phyloP scores from a whole-genome alignment of 1,140 invertebrate genomes.

The Pachyrhynchus sulphureomaculatus region DNA sequence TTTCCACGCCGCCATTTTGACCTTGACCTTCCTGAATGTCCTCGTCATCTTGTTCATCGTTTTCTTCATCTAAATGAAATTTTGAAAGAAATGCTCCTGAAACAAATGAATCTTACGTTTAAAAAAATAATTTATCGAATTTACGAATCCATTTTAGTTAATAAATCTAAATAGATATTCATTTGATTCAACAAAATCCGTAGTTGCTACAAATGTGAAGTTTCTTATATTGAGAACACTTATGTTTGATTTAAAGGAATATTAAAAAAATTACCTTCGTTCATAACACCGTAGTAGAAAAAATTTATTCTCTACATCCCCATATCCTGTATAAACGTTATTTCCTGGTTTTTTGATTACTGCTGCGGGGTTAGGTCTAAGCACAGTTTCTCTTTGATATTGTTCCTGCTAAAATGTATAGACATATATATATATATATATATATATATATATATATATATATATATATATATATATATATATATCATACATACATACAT shows the following conservation, averaged over 20 bases:
- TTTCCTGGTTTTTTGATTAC: conserved; percentile 32
- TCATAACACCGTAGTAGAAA: conserved; percentile 44
- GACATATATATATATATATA: no score
- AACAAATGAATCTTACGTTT: neutral
- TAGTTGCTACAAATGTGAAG: no score
- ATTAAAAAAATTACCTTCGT: conserved; percentile 37
- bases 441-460: no score
- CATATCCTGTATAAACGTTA: conserved; percentile 44
- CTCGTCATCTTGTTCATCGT: conserved; percentile 28
- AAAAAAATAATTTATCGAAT: no score
- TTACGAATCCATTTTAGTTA: no score
- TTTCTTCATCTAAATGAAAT: conserved; percentile 32
- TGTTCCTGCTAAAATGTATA: conserved; percentile 34
- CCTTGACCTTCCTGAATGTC: conserved; percentile 27
- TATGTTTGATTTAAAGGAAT: no score
- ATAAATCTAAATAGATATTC: no score
- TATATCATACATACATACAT: no score
- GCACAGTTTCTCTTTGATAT: conserved; percentile 34
- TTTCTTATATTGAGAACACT: no score
- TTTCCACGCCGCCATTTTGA: conserved; percentile 5
- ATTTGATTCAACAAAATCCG: no score
- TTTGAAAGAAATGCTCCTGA: conserved; percentile 36
- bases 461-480: no score
- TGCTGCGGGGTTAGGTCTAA: conserved; percentile 19
- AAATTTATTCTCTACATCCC: conserved; percentile 38